phyloP scores from a whole-genome alignment of 53 echinoderm and acorn worm genomes.

The Patiria pectinifera region DNA sequence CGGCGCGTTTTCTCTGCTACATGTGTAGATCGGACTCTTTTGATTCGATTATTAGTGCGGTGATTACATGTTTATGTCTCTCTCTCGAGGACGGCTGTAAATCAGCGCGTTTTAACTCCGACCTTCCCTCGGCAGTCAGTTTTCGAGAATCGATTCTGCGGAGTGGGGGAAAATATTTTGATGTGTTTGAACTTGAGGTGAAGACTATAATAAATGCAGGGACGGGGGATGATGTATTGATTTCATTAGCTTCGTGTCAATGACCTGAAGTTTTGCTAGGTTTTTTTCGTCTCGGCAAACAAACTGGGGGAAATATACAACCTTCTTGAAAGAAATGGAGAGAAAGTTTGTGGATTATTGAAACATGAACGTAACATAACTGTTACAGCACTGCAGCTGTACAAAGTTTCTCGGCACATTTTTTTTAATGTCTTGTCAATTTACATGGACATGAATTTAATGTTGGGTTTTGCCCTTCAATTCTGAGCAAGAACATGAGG shows the following conservation, averaged over 20 bases:
- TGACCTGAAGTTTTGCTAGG: conserved; percentile 3
- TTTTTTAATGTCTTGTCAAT: too few species aligned
- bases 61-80: conserved; percentile 68
- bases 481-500: too few species aligned
- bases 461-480: too few species aligned
- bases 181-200: conserved; percentile 55
- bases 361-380: too few species aligned
- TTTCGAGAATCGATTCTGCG: conserved; percentile 9
- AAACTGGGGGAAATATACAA: neutral
- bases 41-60: conserved; percentile 49
- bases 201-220: neutral
- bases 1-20: neutral
- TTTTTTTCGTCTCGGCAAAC: neutral
- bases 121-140: neutral
- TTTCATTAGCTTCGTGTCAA: conserved; percentile 57
- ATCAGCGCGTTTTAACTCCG: conserved; percentile 62
- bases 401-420: too few species aligned
- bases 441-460: too few species aligned
- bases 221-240: conserved; percentile 42
- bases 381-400: too few species aligned
- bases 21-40: conserved; percentile 48
- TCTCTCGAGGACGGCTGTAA: conserved; percentile 50
- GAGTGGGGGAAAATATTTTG: conserved; percentile 11
- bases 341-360: neutral
- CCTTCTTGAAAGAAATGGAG: neutral